These are phyloP conservation scores for Scaptomyza tumidula DNA, from an alignment of 2,888 invertebrate genomes.

Conservation along the genomic window DNA sequence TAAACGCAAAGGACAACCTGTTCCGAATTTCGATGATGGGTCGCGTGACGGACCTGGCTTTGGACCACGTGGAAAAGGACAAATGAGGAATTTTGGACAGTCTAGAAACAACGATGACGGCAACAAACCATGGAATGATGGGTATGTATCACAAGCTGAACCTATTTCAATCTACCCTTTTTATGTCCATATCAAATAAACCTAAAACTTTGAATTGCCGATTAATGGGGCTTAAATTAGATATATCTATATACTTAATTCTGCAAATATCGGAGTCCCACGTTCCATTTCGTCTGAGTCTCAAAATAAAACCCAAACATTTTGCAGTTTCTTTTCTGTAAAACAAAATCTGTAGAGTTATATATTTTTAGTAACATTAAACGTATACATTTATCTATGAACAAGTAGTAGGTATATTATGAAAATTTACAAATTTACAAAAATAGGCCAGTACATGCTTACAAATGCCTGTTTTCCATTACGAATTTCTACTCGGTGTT, in stretches of 20 bases:
- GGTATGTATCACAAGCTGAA: constrained; percentile 64
- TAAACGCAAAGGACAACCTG: constrained; percentile 59
- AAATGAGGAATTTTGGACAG: constrained; percentile 25
- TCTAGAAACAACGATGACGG: constrained; percentile 37
- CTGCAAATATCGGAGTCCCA: not conserved
- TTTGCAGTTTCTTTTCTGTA: not conserved
- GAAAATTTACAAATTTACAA: not conserved
- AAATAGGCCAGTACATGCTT: no score
- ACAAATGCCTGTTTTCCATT: not conserved
- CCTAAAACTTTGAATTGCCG: not conserved
- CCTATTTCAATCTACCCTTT: not conserved
- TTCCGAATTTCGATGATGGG: constrained; percentile 42
- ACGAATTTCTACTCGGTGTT: not conserved
- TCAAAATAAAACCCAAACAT: not conserved
- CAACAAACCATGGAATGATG: constrained; percentile 58
- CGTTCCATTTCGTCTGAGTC: not conserved
- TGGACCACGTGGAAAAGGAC: constrained; percentile 26
- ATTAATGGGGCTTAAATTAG: not conserved
- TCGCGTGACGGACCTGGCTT: constrained; percentile 28
- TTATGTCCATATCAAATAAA: not conserved
- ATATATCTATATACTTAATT: not conserved
- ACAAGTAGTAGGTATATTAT: not conserved
- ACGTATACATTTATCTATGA: not conserved
- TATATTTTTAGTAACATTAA: no score
- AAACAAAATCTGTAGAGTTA: not conserved